Evolutionary conservation across 92 coral and sea anemone species (phyloP), one percentile per base, ranked within the genome.

Genomic region (Epizoanthus ramosus): DNA sequence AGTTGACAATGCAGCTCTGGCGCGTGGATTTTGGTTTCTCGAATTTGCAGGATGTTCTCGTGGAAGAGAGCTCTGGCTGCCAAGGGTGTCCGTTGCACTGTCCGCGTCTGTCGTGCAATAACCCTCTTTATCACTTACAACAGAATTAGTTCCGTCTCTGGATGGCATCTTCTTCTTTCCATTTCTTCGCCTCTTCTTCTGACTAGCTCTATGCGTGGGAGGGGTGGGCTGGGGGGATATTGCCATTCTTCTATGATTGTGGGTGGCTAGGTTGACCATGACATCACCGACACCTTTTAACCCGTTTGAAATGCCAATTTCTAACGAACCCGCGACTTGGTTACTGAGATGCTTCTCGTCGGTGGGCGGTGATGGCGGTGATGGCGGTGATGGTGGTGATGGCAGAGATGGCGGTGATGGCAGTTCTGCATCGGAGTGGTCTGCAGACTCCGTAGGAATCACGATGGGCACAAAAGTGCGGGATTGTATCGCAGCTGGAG

Each of bases 191-290:
- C 89, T 88, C 60, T 85, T 83, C 41, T 88, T 87, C 65, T 90
- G 92, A 74, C 93, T 89, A 0, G 75, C 50, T 35, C 91, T 74
- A 53, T 87, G 89, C 4, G 83, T 54, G 59, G 95, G 94, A 45
- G 96, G 93, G 35, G 95, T 80, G 28, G 91, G 86, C 10, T 87
- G 90, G 60, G 98, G 98, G 19, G 99, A 92, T 47, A 97, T 90
- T 21, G 99, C 99, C 99, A 97, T 97, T 37, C 99, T 85, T 37
- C 99, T 90, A 22, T 96, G 93, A 50, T 82, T 79, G 3, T 94
- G 94, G 17, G 98, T 95, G 1, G 98, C 87, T 22, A 96, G 92
- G 63, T 96, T 91, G 6, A 94, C 84, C 93, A 94, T 94, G 71
- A 92, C 92, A 63, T 97, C 98, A 77, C 98, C 93, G 21, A 88